Evolutionary conservation across 1,140 invertebrate species (phyloP).

Genomic region (Zophobas morio): DNA sequence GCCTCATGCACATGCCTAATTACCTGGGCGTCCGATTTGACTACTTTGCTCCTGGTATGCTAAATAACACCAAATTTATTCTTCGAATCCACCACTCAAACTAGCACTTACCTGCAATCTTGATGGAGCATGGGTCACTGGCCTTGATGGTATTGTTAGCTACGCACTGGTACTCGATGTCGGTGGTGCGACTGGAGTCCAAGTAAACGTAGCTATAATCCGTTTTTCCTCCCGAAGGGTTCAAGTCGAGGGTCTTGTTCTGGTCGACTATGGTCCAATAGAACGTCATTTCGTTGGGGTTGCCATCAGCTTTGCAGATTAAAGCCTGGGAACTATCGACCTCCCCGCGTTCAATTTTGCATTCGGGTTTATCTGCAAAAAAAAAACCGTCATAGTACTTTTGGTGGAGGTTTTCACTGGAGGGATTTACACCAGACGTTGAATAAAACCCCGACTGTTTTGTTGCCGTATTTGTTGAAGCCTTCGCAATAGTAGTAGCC

Average conservation of each 20-base stretch:
- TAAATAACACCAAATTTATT: constrained; percentile 59
- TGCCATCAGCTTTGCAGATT: constrained; percentile 85
- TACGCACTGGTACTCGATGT: constrained; percentile 86
- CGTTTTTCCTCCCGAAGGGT: constrained; percentile 67
- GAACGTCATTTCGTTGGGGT: constrained; percentile 87
- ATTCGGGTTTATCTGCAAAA: constrained; percentile 85
- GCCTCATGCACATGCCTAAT: constrained; percentile 49
- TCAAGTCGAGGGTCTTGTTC: constrained; percentile 79
- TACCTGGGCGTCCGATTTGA: constrained; percentile 69
- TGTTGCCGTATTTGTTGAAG: constrained; percentile 81
- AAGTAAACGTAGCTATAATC: constrained; percentile 76
- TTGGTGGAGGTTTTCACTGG: background rate
- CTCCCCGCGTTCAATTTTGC: constrained; percentile 81
- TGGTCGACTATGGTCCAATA: constrained; percentile 87
- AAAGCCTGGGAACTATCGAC: constrained; percentile 82
- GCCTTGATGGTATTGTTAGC: constrained; percentile 87
- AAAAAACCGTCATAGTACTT: background rate
- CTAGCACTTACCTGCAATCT: constrained; percentile 79
- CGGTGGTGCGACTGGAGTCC: constrained; percentile 76
- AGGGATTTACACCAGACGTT: constrained; percentile 83
- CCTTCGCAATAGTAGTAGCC: constrained; percentile 85
- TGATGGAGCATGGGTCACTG: constrained; percentile 76
- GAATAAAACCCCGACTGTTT: constrained; percentile 76
- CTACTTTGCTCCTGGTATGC: constrained; percentile 73
- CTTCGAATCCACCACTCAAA: background rate